Evolutionary conservation across 2,797 vertebrate genomes (phyloP).

Genomic region (Strix occidentalis): DNA sequence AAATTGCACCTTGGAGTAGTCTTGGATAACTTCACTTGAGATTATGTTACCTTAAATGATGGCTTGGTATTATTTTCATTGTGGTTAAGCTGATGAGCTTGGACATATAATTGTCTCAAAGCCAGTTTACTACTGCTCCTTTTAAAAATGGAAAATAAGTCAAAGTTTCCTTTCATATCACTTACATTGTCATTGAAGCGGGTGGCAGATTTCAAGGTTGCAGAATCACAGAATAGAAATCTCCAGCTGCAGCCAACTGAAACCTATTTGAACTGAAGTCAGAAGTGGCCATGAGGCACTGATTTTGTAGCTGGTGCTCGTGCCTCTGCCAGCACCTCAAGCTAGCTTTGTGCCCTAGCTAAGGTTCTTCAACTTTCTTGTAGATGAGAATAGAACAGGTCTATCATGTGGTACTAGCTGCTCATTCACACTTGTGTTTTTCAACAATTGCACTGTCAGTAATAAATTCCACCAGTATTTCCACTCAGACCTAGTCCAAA

Average conservation of each 20-base stretch:
- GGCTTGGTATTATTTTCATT: neutral
- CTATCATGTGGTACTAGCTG: neutral
- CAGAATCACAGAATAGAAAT: neutral
- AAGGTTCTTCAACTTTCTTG: neutral
- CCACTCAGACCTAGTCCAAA: neutral
- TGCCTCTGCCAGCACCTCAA: neutral
- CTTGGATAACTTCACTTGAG: neutral
- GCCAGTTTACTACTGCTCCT: neutral
- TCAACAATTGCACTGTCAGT: neutral
- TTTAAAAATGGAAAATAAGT: neutral
- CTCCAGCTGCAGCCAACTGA: rapidly evolving
- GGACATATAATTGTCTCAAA: neutral
- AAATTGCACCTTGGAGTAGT: neutral
- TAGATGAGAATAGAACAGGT: neutral
- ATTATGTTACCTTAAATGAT: neutral
- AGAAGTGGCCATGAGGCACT: neutral
- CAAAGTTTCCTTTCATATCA: neutral
- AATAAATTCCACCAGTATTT: neutral
- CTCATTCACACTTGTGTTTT: neutral
- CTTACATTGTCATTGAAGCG: neutral
- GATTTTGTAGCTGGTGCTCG: neutral
- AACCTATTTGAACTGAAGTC: neutral
- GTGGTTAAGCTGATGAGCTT: neutral
- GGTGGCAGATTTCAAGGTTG: neutral
- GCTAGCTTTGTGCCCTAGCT: neutral